phyloP scores from a whole-genome alignment of 2,113 vertebrate species.

The Aramus guarauna region DNA sequence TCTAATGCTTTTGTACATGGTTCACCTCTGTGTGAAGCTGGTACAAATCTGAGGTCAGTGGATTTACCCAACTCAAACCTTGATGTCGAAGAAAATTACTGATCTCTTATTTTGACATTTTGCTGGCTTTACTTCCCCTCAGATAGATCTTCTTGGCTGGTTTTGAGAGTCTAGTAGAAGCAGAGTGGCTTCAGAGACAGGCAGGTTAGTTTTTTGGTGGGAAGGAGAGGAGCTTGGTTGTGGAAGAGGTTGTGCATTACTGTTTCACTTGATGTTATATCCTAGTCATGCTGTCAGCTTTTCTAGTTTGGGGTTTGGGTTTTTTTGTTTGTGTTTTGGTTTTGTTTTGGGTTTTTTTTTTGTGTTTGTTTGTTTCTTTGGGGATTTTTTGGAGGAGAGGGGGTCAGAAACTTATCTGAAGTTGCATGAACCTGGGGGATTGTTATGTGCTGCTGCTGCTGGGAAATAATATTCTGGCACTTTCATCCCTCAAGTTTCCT shows the following conservation, averaged over 20 bases:
- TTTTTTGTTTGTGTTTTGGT: no score
- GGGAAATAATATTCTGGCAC: not conserved
- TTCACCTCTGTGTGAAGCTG: not conserved
- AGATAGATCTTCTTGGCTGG: not conserved
- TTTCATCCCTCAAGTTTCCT: not conserved
- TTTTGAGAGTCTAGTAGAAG: not conserved
- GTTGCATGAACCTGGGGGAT: not conserved
- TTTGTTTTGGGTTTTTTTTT: not conserved
- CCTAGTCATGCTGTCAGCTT: fast-evolving
- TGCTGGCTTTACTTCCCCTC: not conserved
- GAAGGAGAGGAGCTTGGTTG: not conserved
- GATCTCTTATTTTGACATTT: not conserved
- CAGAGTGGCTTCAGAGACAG: not conserved
- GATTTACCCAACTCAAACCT: not conserved
- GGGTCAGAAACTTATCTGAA: not conserved
- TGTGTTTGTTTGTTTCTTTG: no score
- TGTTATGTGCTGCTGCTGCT: not conserved
- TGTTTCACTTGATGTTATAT: not conserved
- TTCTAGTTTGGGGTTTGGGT: not conserved
- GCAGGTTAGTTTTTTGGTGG: not conserved
- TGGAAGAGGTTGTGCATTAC: not conserved
- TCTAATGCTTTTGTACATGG: not conserved
- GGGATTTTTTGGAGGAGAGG: no score
- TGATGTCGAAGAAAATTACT: not conserved
- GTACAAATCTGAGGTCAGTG: not conserved